Evolutionary conservation across 1,140 invertebrate species (phyloP).

Genomic region (Ceratoteleas bidentatus): DNA sequence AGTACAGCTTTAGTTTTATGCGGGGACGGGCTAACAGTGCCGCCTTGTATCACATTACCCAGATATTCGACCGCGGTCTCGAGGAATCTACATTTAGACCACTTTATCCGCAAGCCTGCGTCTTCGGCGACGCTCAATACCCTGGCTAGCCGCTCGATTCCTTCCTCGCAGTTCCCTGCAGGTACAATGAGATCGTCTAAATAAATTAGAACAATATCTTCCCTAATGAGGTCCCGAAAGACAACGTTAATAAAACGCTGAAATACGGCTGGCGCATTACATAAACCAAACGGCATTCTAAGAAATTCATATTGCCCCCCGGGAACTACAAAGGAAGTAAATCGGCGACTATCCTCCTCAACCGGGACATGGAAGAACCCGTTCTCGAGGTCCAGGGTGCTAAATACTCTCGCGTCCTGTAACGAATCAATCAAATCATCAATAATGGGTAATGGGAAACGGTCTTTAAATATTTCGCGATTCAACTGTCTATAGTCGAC

Average conservation of each 20-base stretch:
- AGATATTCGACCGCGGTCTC: slow-evolving; percentile 26
- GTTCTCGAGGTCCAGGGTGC: slow-evolving; percentile 60
- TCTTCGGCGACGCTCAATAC: neutral
- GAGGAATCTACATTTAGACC: slow-evolving; percentile 64
- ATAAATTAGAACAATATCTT: slow-evolving; percentile 3
- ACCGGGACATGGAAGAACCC: slow-evolving; percentile 65
- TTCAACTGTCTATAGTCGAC: slow-evolving; percentile 71
- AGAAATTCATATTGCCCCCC: no score
- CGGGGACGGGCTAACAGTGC: neutral
- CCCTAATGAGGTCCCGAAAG: no score
- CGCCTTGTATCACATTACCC: slow-evolving; percentile 42
- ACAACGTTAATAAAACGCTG: no score
- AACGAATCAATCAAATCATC: slow-evolving; percentile 74
- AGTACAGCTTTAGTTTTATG: slow-evolving; percentile 5
- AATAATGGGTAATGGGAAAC: slow-evolving; percentile 81
- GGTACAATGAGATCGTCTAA: slow-evolving; percentile 7
- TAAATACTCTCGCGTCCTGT: slow-evolving; percentile 65
- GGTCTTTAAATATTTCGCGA: slow-evolving; percentile 74
- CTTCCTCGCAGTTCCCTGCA: neutral
- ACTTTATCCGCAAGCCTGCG: slow-evolving; percentile 25
- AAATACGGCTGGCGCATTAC: no score
- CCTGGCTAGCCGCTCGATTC: neutral
- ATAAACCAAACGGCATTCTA: no score
- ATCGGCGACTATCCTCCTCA: slow-evolving; percentile 52
- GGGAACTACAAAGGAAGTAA: slow-evolving; percentile 58